Percentiles rank a stretch among this genome's conserved stretches.
Evolutionary conservation across 2,888 invertebrate species (phyloP).

Genomic region (Capitulum mitella): DNA sequence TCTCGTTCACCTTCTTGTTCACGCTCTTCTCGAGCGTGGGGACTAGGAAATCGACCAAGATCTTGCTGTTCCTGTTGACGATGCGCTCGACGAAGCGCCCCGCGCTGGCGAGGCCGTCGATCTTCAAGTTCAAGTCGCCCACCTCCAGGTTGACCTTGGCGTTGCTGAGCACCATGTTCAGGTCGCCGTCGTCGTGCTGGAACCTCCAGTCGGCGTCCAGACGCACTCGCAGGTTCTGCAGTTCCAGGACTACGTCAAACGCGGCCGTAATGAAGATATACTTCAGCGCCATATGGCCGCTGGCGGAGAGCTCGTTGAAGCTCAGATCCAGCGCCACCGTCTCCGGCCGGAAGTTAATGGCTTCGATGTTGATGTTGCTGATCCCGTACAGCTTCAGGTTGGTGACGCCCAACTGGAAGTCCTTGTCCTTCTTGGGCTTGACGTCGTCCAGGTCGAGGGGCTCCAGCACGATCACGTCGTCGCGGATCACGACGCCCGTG

Average conservation of each 20-base stretch:
- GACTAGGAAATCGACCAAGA: not conserved
- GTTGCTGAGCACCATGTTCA: not conserved
- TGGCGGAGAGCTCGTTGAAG: not conserved
- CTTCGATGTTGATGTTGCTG: not conserved
- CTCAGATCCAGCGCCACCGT: slow-evolving; percentile 1
- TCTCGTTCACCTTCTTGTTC: not conserved
- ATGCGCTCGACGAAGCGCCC: not conserved
- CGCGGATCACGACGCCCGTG: not conserved
- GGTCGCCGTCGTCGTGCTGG: not conserved
- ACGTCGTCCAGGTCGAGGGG: not conserved
- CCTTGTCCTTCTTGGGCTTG: not conserved
- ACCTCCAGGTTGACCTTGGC: not conserved
- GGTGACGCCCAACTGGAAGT: not conserved
- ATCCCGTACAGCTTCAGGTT: not conserved
- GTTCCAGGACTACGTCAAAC: not conserved
- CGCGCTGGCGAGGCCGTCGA: not conserved
- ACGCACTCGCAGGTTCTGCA: not conserved
- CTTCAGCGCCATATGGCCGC: not conserved
- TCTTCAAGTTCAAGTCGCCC: not conserved
- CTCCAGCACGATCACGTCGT: not conserved
- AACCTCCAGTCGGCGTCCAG: not conserved
- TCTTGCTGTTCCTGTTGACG: not conserved
- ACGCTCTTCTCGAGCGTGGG: not conserved
- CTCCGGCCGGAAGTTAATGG: not conserved
- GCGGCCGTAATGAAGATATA: not conserved